Conservation (phyloP, 2,113 vertebrate genomes). For the Callipepla squamata region DNA sequence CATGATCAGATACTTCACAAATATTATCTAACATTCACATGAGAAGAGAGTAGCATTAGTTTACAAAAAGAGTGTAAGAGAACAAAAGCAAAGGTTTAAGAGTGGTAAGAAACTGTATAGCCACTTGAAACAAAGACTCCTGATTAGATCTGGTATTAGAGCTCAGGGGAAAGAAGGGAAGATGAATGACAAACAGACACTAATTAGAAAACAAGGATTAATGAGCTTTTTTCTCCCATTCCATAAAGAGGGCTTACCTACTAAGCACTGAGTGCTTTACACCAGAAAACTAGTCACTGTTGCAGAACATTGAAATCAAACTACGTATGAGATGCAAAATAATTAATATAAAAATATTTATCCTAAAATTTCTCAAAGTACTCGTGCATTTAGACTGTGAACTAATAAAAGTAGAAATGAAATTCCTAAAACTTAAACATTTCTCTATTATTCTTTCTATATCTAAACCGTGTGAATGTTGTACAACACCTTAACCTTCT, state of each 20-base stretch:
- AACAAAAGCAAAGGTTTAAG: not conserved
- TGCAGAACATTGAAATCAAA: not conserved
- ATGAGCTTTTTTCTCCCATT: not conserved
- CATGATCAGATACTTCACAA: not conserved
- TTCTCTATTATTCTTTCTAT: not conserved
- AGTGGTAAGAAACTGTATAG: not conserved
- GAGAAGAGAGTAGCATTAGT: not conserved
- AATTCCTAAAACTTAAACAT: not conserved
- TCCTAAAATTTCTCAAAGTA: not conserved
- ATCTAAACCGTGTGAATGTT: not conserved
- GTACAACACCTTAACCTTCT: not conserved
- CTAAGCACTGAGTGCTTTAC: not conserved
- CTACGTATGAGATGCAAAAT: not conserved
- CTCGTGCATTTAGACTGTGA: not conserved
- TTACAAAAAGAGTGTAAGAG: not conserved
- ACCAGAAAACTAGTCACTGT: not conserved
- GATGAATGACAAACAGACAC: not conserved
- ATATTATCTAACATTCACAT: not conserved
- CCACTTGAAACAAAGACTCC: not conserved
- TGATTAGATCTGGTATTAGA: not conserved
- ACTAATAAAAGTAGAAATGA: not conserved
- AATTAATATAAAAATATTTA: not conserved
- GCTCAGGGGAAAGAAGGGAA: not conserved
- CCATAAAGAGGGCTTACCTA: not conserved
- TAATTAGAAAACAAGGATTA: not conserved